These are phyloP conservation scores for Hecatera dysodea DNA, from an alignment of 2,888 invertebrate species.

Conservation along the genomic window DNA sequence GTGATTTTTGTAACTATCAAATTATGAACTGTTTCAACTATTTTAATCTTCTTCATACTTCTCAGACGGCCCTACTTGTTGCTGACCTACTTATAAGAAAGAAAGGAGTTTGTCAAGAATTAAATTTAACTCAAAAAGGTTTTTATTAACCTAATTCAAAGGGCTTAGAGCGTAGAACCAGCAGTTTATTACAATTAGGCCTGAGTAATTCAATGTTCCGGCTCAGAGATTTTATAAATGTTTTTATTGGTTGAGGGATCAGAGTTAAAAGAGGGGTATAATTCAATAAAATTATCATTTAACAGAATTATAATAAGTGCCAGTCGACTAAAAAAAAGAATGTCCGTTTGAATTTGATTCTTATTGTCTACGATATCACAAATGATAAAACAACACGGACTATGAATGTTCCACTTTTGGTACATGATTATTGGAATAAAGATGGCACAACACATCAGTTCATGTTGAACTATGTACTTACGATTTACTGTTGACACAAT, in stretches of 20 bases:
- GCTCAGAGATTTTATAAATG: constrained; percentile 25
- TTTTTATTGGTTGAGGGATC: constrained; percentile 42
- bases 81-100: constrained; percentile 27
- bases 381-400: too few relatives aligned
- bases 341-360: neutral
- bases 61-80: constrained; percentile 2
- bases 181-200: constrained; percentile 57
- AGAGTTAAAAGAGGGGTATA: neutral
- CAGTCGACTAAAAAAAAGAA: neutral
- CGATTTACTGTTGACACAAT: too few relatives aligned
- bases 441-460: too few relatives aligned
- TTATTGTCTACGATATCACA: neutral
- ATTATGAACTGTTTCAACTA: neutral
- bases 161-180: constrained; percentile 47
- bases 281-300: constrained; percentile 4
- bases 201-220: constrained; percentile 52
- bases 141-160: constrained; percentile 59
- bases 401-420: too few relatives aligned
- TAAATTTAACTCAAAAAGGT: constrained; percentile 52
- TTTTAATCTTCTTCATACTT: neutral
- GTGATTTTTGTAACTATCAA: too few relatives aligned
- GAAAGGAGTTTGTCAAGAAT: constrained; percentile 45
- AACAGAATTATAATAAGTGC: neutral
- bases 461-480: too few relatives aligned
- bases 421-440: too few relatives aligned